phyloP scores from a whole-genome alignment of 2,797 vertebrate species.

The Megaceryle alcyon region DNA sequence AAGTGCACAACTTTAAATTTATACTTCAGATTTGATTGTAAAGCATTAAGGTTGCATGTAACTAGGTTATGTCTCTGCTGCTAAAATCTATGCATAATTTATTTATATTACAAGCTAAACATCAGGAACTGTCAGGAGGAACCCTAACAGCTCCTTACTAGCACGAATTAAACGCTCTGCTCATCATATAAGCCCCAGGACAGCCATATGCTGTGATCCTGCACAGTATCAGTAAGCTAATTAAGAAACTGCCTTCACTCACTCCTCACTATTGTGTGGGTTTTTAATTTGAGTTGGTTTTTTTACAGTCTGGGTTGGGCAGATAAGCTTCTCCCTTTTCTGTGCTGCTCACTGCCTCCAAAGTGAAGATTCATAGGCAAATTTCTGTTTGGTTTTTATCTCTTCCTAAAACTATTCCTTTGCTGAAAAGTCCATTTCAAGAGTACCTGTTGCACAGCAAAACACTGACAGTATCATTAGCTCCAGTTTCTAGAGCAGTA shows the following conservation, averaged over 20 bases:
- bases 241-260: slow-evolving; percentile 57
- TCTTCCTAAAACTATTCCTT: not conserved
- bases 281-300: slow-evolving; percentile 52
- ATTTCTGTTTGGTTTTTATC: not conserved
- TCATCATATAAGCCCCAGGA: slow-evolving; percentile 66
- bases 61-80: slow-evolving; percentile 70
- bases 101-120: slow-evolving; percentile 71
- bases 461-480: not conserved
- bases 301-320: slow-evolving; percentile 37
- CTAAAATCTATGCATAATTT: slow-evolving; percentile 74
- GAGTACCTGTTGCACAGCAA: not conserved
- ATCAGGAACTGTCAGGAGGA: slow-evolving; percentile 68
- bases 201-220: slow-evolving; percentile 69
- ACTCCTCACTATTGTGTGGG: slow-evolving; percentile 29
- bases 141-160: slow-evolving; percentile 57
- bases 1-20: slow-evolving; percentile 44
- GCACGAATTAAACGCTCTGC: slow-evolving; percentile 65
- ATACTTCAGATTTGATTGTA: slow-evolving; percentile 55
- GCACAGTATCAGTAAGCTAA: slow-evolving; percentile 62
- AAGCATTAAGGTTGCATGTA: slow-evolving; percentile 64
- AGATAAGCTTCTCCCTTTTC: slow-evolving; percentile 50
- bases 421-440: not conserved
- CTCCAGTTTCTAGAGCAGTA: not conserved
- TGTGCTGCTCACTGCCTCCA: not conserved
- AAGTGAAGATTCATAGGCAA: not conserved